Conservation (phyloP, 2,113 vertebrate genomes). For the Aptenodytes patagonicus region DNA sequence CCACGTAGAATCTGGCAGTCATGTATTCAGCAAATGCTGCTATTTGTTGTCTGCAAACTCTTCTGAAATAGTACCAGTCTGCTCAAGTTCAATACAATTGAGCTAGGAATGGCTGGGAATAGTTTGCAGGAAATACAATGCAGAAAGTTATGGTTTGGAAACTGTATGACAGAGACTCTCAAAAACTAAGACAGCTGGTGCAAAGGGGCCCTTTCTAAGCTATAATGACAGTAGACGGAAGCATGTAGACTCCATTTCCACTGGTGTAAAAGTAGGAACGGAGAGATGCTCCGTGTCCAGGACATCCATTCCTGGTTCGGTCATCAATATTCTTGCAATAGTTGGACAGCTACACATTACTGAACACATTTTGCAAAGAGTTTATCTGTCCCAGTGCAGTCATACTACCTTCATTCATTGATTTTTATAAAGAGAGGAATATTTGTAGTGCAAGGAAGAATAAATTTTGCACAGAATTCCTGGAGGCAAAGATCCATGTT, state of each 20-base stretch:
- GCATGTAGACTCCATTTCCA: neutral
- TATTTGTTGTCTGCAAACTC: neutral
- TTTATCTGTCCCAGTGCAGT: neutral
- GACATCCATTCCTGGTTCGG: rapidly evolving
- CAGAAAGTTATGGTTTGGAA: neutral
- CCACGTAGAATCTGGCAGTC: neutral
- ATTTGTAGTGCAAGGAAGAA: neutral
- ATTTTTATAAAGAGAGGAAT: neutral
- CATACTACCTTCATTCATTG: too few relatives aligned
- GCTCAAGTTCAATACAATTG: neutral
- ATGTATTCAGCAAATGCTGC: neutral
- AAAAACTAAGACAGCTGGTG: neutral
- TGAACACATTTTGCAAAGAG: neutral
- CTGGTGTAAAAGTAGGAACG: neutral
- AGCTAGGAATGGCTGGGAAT: neutral
- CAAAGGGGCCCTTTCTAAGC: neutral
- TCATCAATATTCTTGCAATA: neutral
- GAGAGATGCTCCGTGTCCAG: neutral
- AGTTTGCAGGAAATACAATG: neutral
- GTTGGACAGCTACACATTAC: neutral
- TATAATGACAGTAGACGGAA: neutral
- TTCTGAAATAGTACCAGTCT: neutral
- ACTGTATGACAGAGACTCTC: neutral
- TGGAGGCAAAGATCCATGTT: neutral
- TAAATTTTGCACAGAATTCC: neutral